phyloP scores from a whole-genome alignment of 2,113 vertebrate genomes.

The Cromileptes altivelis region DNA sequence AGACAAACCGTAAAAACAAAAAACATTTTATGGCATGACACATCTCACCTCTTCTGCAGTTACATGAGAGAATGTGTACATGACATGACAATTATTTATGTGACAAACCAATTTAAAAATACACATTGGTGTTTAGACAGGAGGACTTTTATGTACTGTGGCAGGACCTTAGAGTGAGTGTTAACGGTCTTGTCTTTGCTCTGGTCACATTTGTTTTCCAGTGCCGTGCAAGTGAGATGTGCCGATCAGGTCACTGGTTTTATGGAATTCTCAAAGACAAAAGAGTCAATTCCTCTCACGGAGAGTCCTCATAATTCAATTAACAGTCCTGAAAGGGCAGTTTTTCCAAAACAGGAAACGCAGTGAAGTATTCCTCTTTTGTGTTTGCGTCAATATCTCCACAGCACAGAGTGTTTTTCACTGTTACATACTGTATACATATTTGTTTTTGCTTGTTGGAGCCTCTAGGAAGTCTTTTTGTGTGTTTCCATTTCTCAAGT shows the following conservation, averaged over 20 bases:
- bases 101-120: background rate
- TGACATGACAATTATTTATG: background rate
- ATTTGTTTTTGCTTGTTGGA: slow-evolving; percentile 24
- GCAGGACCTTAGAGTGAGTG: background rate
- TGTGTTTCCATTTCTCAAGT: slow-evolving; percentile 45
- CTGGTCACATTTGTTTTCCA: slow-evolving; percentile 24
- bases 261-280: slow-evolving; percentile 59
- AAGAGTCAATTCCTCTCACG: slow-evolving; percentile 39
- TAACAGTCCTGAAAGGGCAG: slow-evolving; percentile 19
- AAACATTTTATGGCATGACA: no score
- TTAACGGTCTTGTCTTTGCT: background rate
- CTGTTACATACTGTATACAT: background rate
- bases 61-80: background rate
- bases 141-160: background rate
- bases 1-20: no score
- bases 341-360: background rate
- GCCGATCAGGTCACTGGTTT: slow-evolving; percentile 54
- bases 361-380: background rate
- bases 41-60: background rate
- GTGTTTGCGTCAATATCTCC: background rate
- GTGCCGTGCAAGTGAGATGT: background rate
- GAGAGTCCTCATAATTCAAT: slow-evolving; percentile 6
- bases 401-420: background rate
- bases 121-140: background rate
- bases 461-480: slow-evolving; percentile 10